These are phyloP conservation scores for Oophaga sylvatica DNA, from an alignment of 2,797 vertebrate genomes.

Conservation along the genomic window DNA sequence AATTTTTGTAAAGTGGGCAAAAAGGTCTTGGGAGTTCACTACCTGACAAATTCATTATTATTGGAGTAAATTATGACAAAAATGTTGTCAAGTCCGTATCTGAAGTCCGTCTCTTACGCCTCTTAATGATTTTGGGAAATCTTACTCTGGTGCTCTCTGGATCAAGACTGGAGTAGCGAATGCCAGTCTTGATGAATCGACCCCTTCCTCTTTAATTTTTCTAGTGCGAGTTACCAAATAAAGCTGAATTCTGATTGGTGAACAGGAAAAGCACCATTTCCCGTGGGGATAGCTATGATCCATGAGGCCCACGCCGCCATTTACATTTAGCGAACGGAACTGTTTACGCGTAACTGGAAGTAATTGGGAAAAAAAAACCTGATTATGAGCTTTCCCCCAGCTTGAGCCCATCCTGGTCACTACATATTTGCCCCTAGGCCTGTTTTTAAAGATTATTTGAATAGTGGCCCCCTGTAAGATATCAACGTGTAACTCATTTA, in stretches of 20 bases:
- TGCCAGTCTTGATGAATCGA: too few species aligned
- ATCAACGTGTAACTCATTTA: conserved; percentile 60
- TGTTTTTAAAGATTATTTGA: conserved; percentile 65
- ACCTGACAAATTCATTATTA: too few species aligned
- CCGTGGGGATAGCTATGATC: not conserved
- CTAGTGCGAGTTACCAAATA: not conserved
- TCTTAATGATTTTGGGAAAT: too few species aligned
- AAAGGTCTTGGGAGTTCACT: too few species aligned
- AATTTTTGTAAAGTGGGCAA: too few species aligned
- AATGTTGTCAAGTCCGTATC: too few species aligned
- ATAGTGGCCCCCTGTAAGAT: conserved; percentile 68
- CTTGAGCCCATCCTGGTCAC: conserved; percentile 41
- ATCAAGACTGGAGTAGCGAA: too few species aligned
- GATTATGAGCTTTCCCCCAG: conserved; percentile 8
- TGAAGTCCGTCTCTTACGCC: too few species aligned
- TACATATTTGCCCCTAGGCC: conserved; percentile 43
- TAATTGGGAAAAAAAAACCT: conserved; percentile 11
- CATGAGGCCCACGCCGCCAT: not conserved
- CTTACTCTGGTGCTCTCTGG: too few species aligned
- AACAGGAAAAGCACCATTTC: not conserved
- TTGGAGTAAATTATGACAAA: too few species aligned
- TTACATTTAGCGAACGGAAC: not conserved
- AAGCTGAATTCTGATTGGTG: not conserved
- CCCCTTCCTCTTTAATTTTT: too few species aligned
- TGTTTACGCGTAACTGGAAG: conserved; percentile 34